Conservation (phyloP, 1,140 invertebrate genomes). For the Tetragonula clypearis region DNA sequence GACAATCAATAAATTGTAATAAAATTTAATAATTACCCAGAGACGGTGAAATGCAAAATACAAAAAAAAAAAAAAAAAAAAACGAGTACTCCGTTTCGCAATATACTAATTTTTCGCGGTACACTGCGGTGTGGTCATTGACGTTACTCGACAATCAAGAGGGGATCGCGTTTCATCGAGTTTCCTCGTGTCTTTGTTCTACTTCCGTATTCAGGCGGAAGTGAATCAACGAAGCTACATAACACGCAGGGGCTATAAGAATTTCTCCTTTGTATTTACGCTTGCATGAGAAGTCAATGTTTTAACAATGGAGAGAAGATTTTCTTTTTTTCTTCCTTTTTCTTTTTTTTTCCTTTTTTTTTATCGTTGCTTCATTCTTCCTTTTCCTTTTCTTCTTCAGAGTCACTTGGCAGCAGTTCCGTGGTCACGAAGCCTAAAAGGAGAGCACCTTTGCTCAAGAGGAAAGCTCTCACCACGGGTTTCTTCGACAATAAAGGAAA, state of each 20-base stretch:
- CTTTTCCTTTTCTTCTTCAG: conserved; percentile 70
- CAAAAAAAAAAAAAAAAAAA: not conserved
- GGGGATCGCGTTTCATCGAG: conserved; percentile 40
- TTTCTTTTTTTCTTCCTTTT: not conserved
- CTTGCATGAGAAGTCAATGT: not conserved
- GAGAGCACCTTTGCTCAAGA: conserved; percentile 88
- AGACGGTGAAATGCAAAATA: too few relatives aligned
- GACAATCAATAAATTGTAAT: too few relatives aligned
- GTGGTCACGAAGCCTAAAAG: conserved; percentile 86
- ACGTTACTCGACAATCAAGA: conserved; percentile 39
- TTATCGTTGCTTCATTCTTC: not conserved
- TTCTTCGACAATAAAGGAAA: conserved; percentile 90
- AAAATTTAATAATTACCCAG: not conserved
- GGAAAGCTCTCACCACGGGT: conserved; percentile 91
- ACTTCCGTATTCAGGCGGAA: conserved; percentile 41
- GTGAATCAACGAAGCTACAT: conserved; percentile 19
- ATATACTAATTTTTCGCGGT: not conserved
- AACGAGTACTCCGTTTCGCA: conserved; percentile 6
- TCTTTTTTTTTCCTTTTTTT: too few relatives aligned
- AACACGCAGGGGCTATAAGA: not conserved
- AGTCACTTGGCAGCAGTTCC: conserved; percentile 77
- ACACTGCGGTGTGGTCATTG: conserved; percentile 8
- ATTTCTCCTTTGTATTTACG: not conserved
- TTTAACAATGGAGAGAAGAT: not conserved
- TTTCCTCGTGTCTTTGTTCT: conserved; percentile 38